Evolutionary conservation across 2,797 vertebrate species (phyloP), one percentile per base, ranked within the genome.

Genomic region (Xenopus petersii): DNA sequence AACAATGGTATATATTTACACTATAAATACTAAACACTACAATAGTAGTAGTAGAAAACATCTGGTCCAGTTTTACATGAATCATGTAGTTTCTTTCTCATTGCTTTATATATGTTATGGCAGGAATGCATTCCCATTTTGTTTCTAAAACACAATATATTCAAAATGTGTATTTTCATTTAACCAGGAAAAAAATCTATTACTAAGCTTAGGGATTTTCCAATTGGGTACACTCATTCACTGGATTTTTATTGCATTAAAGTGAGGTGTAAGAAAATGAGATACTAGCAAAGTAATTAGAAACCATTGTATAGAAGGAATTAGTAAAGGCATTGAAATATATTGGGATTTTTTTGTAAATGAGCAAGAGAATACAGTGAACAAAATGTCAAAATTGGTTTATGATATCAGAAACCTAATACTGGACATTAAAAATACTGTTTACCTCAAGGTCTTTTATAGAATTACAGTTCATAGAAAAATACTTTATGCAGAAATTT

Each of bases 191-290:
- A 77, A 21, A 77, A 67, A 71, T 76, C 75, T 67, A 77, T 77
- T 77, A 77, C 56, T 67, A 72, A 67, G 56, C 70, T 63, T 47
- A 30, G 61, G 70, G 69, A 77, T 77, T 77, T 77, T 77, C 69
- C 64, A 77, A 67, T 62, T 67, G 75, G 64, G 63, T 72, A 67
- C 64, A 63, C 69, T 76, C 62, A 77, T 77, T 77, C 75, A 62
- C 63, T 77, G 75, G 65, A 51, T 77, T 77, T 72, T 77, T 71
- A 61, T 71, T 76, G 63, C 21, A 67, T 76, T 76, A 67, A 56
- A 71, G 55, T 30, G 56, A 64, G 64, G 68, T 71, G 58, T 62
- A 62, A 67, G 70, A 67, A 73, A 62, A 65, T 76, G 3, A 74
- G 75, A 71, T 77, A 71, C 58, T 77, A 67, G 70, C 17, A 63